Base-by-base conservation (phyloP, 2,797 vertebrate genomes). In the Trematomus bernacchii region DNA sequence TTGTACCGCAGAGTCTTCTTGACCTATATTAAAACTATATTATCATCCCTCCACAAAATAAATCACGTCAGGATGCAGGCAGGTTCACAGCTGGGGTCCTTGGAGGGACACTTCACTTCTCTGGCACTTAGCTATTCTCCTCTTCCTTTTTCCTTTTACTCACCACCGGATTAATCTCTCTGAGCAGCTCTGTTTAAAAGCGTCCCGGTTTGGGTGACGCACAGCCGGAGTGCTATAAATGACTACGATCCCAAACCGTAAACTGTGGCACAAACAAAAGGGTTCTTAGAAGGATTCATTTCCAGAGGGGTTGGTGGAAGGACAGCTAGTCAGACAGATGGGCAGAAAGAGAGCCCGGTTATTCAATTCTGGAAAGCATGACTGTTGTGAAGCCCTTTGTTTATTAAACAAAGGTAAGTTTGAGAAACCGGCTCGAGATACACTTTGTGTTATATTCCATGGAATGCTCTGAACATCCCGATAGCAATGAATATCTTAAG, bases 151-250 rank as follows among this genome's bases (percentile, higher is more conserved):
- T 55, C 51, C 6, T 18, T 71, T 71, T 68, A 33, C 67, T 76
- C 51, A 58, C 54, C 42, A 61, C 14, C 63, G 85, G 79, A 84
- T 87, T 84, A 83, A 87, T 88, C 73, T 85, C 77, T 71, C 74
- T 30, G 48, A 61, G 77, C 69, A 66, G 74, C 66, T 60, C 61
- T 14, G 66, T 52, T 76, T 72, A 84, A 88, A 77, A 37, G 21
- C 50, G 50, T 72, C 82, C 87, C 79, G 83, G 84, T 85, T 90
- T 71, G 52, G 73, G 65, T 73, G 82, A 83, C 50, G 69, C 77
- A 57, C 71, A 84, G 80, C 51, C 63, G 3, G 53, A 71, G 69
- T 74, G 71, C 83, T 87, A 87, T 87, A 85, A 87, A 91, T 86
- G 85, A 79, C 69, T 70, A 21, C 5, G 19, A 85, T 86, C 79